These are phyloP conservation scores for Aphis gossypii DNA, from an alignment of 1,140 invertebrate species.

Conservation along the genomic window DNA sequence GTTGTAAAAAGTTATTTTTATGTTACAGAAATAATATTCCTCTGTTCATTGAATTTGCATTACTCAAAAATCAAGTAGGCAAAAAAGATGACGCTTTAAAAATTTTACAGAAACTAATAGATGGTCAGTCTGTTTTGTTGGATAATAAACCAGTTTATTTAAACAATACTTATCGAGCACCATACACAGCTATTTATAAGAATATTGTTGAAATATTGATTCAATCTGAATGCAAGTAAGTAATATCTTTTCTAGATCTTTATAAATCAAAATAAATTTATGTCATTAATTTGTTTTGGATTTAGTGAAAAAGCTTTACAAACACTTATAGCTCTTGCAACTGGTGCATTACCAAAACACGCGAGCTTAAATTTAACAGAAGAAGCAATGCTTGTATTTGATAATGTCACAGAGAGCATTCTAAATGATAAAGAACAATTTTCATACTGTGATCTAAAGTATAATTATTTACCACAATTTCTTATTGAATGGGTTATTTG, in stretches of 20 bases:
- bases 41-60: slow-evolving; percentile 70
- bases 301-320: slow-evolving; percentile 59
- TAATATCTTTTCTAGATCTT: neutral
- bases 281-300: slow-evolving; percentile 14
- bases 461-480: slow-evolving; percentile 61
- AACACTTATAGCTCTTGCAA: slow-evolving; percentile 60
- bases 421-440: slow-evolving; percentile 42
- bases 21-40: slow-evolving; percentile 54
- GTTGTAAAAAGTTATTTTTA: neutral
- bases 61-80: slow-evolving; percentile 69
- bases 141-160: slow-evolving; percentile 43
- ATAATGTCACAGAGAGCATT: neutral
- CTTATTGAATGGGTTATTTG: slow-evolving; percentile 68
- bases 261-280: neutral
- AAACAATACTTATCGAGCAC: slow-evolving; percentile 37
- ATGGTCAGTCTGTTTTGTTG: slow-evolving; percentile 37
- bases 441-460: neutral
- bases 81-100: slow-evolving; percentile 64
- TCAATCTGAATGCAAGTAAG: slow-evolving; percentile 51
- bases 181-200: slow-evolving; percentile 57
- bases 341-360: slow-evolving; percentile 61
- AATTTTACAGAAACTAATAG: slow-evolving; percentile 55
- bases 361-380: slow-evolving; percentile 29
- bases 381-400: slow-evolving; percentile 27
- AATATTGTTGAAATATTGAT: slow-evolving; percentile 57